Conservation (phyloP, 1,140 invertebrate species). For the Zaprionus vittiger region DNA sequence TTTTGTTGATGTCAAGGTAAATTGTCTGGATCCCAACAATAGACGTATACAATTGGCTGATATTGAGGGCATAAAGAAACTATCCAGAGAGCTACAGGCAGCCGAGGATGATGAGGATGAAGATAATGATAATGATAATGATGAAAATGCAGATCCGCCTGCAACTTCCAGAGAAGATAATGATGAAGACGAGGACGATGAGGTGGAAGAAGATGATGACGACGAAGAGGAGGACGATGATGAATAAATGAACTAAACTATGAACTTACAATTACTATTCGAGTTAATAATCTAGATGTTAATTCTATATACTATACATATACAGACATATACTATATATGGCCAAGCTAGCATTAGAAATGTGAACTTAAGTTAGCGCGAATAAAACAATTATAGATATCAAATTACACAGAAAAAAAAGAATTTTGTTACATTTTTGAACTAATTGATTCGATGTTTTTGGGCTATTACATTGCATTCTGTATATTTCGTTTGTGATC, state of each 20-base stretch:
- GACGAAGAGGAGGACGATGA: conserved; percentile 26
- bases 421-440: neutral
- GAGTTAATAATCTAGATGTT: conserved; percentile 24
- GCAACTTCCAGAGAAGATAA: neutral
- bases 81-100: conserved; percentile 51
- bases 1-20: conserved; percentile 72
- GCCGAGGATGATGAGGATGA: conserved; percentile 44
- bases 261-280: conserved; percentile 10
- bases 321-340: conserved; percentile 1
- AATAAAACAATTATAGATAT: conserved; percentile 53
- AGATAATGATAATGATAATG: conserved; percentile 34
- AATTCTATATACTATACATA: neutral
- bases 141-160: conserved; percentile 14
- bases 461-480: conserved; percentile 6
- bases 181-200: neutral
- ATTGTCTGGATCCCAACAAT: conserved; percentile 75
- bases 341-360: conserved; percentile 42
- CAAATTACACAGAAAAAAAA: conserved; percentile 16
- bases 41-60: conserved; percentile 70
- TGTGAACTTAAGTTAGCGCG: conserved; percentile 62
- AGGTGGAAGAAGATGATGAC: neutral
- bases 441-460: conserved; percentile 1
- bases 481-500: conserved; percentile 6
- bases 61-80: conserved; percentile 54
- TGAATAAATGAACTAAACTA: conserved; percentile 16